Base-by-base conservation (phyloP, 2,888 invertebrate species). In the Mythimna lalbum region DNA sequence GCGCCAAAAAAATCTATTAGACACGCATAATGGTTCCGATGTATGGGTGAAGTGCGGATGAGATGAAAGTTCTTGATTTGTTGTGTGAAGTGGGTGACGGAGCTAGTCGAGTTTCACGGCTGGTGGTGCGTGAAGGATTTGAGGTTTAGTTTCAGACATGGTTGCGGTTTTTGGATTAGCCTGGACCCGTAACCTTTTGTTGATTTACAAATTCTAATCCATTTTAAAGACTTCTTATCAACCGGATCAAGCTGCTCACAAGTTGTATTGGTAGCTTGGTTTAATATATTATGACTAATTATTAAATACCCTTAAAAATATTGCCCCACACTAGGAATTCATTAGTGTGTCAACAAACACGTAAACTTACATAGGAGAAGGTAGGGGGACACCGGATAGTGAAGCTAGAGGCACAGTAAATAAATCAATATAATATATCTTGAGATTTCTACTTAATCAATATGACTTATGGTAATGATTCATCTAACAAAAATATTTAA, bases 1-100 rank as follows among this genome's bases (percentile, higher is more conserved):
- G 80, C 90, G 92, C 88, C 90, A 90, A 95, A 95, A 95, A 96
- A 95, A 96, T 91, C 93, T 95, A 96, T 95, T 95, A 95, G 95
- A 91, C 92, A 92, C 94, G 93, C 93, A 94, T 94, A 94, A 94
- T 93, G 90, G 93, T 82, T 84, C 86, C 89, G 90, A 92, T 88
- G 91, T 91, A 90, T 89, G 86, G 88, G 88, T 66, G 89, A 84
- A 86, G 88, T 88, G 88, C 82, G 86, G 89, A 89, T 87, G 85
- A 90, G 90, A 90, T 90, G 87, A 87, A 87, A 89, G 90, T 91
- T 89, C 86, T 84, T 89, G 92, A 92, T 93, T 90, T 82, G 84
- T 86, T 81, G 81, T 86, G 85, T 86, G 86, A 84, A 86, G 86
- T 84, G 74, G 74, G 74, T 86, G 86, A 86, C 82, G 63, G 80